Base-by-base conservation (phyloP, 2,888 invertebrate species). In the Tenthredo distinguenda region DNA sequence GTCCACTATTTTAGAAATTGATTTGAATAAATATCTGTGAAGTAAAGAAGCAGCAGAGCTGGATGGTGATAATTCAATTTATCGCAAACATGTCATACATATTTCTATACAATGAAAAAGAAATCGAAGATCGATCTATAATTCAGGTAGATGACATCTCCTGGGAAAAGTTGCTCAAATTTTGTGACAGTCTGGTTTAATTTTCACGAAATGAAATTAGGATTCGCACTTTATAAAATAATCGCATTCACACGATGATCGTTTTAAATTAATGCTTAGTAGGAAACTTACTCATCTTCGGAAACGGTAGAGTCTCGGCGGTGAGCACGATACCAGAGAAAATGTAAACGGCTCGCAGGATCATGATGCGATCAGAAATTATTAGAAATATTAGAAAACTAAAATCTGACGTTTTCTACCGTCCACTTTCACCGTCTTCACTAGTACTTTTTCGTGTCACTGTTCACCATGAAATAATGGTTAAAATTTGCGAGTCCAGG, bases 381-480 rank as follows among this genome's bases (percentile, higher is more conserved):
- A 21, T 74, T 43, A 6, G 2, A 21, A 26, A 43, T 72, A 72
- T 43, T 43, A n/a, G 26, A 3, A 26, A 74, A 71, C 18, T 37
- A 1, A 2, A 43, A 43, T 21, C 7, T 3, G n/a, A 71, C 72
- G 43, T 37, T 4, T 40, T 9, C 26, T n/a, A 43, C 3, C 15
- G 21, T 34, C 68, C 34, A 68, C 34, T 43, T 74, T 18, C 77
- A 77, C 55, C 15, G 77, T n/a, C 55, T 18, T 77, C 34, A 34
- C 77, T 31, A 55, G 18, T 1, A 77, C 47, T 55, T 37, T 34
- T 77, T 77, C 40, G 18, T 77, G 18, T 26, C 31, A 77, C 77
- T 55, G 55, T 77, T 77, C 50, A 47, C 50, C 18, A 34, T 77
- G 47, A 34, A 77, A 55, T 77, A 77, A 34, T 21, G 50, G 15